These are phyloP conservation scores for Gastracanthus pulcherrimus DNA, from an alignment of 2,888 invertebrate genomes.

Conservation along the genomic window DNA sequence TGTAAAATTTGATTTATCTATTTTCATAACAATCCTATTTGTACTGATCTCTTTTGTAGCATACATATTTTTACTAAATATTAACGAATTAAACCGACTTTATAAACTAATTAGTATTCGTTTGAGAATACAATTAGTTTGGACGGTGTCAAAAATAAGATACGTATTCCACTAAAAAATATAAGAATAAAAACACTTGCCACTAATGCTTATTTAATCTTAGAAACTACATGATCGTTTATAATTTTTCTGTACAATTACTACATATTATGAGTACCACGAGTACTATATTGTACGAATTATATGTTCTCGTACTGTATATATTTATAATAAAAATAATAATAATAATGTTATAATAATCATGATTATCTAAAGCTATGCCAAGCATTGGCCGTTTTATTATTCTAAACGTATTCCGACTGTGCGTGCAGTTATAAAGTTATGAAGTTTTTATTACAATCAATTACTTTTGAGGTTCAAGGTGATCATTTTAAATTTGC, in stretches of 20 bases:
- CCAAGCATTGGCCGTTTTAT: slow-evolving; percentile 37
- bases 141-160: slow-evolving; percentile 28
- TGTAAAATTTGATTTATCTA: background rate
- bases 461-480: slow-evolving; percentile 8
- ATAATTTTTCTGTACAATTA: slow-evolving; percentile 14
- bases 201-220: background rate
- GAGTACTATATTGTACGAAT: background rate
- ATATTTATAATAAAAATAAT: background rate
- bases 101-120: background rate
- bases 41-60: background rate
- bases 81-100: background rate
- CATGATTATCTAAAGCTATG: slow-evolving; percentile 40
- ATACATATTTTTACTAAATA: background rate
- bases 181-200: slow-evolving; percentile 1
- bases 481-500: background rate
- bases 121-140: slow-evolving; percentile 3
- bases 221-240: background rate
- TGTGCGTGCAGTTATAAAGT: slow-evolving; percentile 61
- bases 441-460: slow-evolving; percentile 17
- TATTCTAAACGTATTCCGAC: slow-evolving; percentile 60
- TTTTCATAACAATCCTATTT: slow-evolving; percentile 7
- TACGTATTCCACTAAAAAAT: background rate
- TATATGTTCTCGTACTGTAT: background rate
- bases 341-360: slow-evolving; percentile 7
- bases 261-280: background rate